phyloP scores from a whole-genome alignment of 2,888 invertebrate genomes.

The Onchidella celtica region DNA sequence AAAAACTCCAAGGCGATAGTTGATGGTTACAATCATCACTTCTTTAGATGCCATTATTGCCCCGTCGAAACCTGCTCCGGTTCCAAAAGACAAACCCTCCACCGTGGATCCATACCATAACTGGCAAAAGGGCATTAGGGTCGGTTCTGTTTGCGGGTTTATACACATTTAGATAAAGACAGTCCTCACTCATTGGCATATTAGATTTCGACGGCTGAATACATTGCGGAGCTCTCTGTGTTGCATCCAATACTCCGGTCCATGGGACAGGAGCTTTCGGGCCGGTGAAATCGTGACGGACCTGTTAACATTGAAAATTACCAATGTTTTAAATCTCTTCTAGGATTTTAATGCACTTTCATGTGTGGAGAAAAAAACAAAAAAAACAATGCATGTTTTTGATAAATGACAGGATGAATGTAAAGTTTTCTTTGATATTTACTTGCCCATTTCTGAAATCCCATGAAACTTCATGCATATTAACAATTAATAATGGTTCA shows the following conservation, averaged over 20 bases:
- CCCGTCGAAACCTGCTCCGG: conserved; percentile 62
- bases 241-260: neutral
- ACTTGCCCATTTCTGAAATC: too few species aligned
- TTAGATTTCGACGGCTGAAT: neutral
- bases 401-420: too few species aligned
- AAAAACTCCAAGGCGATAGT: conserved; percentile 68
- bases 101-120: conserved; percentile 81
- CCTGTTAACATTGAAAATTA: too few species aligned
- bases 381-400: too few species aligned
- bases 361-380: too few species aligned
- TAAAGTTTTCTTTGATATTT: too few species aligned
- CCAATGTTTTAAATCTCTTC: too few species aligned
- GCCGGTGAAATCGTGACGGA: too few species aligned
- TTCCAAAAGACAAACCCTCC: conserved; percentile 80
- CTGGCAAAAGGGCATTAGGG: conserved; percentile 67
- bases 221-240: neutral
- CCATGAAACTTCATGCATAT: too few species aligned
- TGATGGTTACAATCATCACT: conserved; percentile 62
- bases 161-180: conserved; percentile 88
- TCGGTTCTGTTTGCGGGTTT: conserved; percentile 79
- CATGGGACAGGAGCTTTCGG: neutral
- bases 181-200: conserved; percentile 84
- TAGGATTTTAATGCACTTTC: too few species aligned
- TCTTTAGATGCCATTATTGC: conserved; percentile 45
- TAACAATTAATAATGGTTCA: too few species aligned